Evolutionary conservation across 1,140 invertebrate species (phyloP), one percentile per base, ranked within the genome.

Genomic region (Lordiphosa clarofinis): DNA sequence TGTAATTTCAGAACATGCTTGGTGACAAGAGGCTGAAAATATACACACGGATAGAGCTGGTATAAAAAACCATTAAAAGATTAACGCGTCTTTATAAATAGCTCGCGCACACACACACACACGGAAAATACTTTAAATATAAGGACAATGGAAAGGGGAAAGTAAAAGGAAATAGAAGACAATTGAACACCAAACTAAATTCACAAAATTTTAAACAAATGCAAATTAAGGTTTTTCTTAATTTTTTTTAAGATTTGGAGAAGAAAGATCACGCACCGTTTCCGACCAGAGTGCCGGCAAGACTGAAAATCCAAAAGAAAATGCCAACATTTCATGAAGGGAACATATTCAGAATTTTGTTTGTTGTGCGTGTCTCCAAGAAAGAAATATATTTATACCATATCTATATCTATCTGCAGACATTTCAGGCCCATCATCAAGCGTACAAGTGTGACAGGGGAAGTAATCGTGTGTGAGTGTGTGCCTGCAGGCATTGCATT

Each of bases 231-330:
- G 9, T 33, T 12, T 11, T 12, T 3, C 24, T 1, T 15, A 11
- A 13, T 36, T 3, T 35, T 40, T 39, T 55, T 42, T n/a, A n/a
- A n/a, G 33, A 15, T 55, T 24, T 56, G 31, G 37, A 24, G 61
- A 75, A 42, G 12, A 21, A 46, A 31, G 31, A 46, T 31, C 43
- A 46, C 78, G 73, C 50, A 82, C 78, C 76, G 76, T 69, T 82
- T 61, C 63, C 62, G 67, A 47, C 57, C 59, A 76, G 43, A 58
- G 76, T 59, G 78, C 52, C 72, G 76, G 68, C 50, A 69, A 82
- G 78, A 82, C 76, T 81, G 72, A 82, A 36, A 40, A 67, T 21
- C 54, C 46, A 13, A 58, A 56, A 46, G 43, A 37, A 60, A 38
- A 56, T 47, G 56, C 46, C 12, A 46, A 37, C 43, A 47, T 54